These are phyloP conservation scores for Scrobipalpa atriplicella DNA, from an alignment of 2,888 invertebrate species.

Conservation along the genomic window DNA sequence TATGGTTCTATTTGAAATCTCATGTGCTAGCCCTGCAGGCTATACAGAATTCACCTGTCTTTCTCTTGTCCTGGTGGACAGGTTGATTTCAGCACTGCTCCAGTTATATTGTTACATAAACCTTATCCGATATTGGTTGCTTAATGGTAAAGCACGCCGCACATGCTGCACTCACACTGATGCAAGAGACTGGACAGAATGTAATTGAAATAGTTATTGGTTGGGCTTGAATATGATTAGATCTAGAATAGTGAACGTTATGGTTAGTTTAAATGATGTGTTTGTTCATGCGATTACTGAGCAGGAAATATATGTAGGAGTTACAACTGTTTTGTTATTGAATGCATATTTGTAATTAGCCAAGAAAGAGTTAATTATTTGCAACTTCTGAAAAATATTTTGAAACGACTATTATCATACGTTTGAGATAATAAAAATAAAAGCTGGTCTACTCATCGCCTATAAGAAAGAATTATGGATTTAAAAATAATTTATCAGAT, in stretches of 20 bases:
- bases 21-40: no score
- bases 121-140: slow-evolving; percentile 58
- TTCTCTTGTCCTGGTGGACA: slow-evolving; percentile 18
- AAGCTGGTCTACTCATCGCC: no score
- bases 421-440: no score
- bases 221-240: not conserved
- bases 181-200: slow-evolving; percentile 27
- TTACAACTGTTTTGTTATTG: no score
- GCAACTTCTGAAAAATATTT: no score
- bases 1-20: no score
- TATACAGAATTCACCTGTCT: no score
- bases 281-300: not conserved
- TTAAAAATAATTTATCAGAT: not conserved
- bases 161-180: slow-evolving; percentile 31
- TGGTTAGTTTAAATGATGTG: not conserved
- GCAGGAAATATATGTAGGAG: no score
- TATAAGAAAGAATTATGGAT: no score
- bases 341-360: no score
- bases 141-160: slow-evolving; percentile 39
- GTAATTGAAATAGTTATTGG: not conserved
- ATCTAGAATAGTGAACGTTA: not conserved
- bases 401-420: no score
- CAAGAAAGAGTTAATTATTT: no score
- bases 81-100: slow-evolving; percentile 55
- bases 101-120: slow-evolving; percentile 66